Evolutionary conservation across 2,797 vertebrate genomes (phyloP), one percentile per base, ranked within the genome.

Genomic region (Pogonophryne albipinna): DNA sequence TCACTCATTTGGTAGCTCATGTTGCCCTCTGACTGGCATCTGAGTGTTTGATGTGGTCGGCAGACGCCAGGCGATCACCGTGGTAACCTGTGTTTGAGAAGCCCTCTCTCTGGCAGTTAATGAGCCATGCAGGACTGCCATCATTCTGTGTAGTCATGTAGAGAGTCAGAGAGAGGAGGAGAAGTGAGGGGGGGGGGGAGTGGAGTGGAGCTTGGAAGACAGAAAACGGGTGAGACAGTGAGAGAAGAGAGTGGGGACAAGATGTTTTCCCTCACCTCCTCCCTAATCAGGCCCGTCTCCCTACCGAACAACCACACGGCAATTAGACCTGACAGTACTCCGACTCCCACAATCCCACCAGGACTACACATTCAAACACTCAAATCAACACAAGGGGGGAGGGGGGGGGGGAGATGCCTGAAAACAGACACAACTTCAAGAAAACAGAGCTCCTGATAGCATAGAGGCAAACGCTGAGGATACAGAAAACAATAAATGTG

Each of bases 281-380:
- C 95, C 93, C 94, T 97, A 97, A 97, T 96, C 97, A 96, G 96
- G 94, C 95, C 95, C 93, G 94, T 97, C 95, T 95, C 92, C 94
- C 95, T 94, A 94, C 94, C 95, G 94, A 96, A 96, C 96, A 27
- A 95, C 95, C 94, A 94, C 95, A 93, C 95, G 88, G 95, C 95
- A 97, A 97, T 97, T 97, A 97, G 95, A 97, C 92, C 94, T 95
- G 96, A 96, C 97, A 97, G 95, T 94, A 95, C 96, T 96, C 96
- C 93, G 94, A 86, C 85, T 91, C 82, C 87, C 83, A 83, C 84
- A 90, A 91, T 91, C 93, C 93, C 87, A 63, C 86, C 94, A 95
- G 94, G 89, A 81, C 94, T 59, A 58, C 71, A 67, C 72, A 77
- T 88, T 90, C 90, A 91, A 90, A 91, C 83, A 70, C 88, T 91